Base-by-base conservation (phyloP, 2,888 invertebrate genomes). In the Orchestes rusci region DNA sequence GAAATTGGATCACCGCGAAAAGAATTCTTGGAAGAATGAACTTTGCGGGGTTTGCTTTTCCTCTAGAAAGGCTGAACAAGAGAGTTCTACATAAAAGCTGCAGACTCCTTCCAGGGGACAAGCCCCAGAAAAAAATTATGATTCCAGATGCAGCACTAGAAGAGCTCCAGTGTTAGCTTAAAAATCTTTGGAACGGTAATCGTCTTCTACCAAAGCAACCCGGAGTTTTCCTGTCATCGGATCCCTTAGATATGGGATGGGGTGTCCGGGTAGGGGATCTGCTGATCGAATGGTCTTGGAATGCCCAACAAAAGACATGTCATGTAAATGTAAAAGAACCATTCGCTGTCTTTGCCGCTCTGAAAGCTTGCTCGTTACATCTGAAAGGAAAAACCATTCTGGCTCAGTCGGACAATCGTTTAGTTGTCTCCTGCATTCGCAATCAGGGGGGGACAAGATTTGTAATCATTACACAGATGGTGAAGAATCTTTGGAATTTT, bases 271-370 rank as follows among this genome's bases (percentile, higher is more conserved):
- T 32, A 3, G 33, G 12, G 16, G 16, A 32, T 13, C 33, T 5
- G 33, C 8, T 53, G 2, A 40, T 36, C 16, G 23, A 43, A 18
- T 20, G 3, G 13, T 3, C 27, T 2, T 16, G 36, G 31, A 20
- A 20, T 1, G 10, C 18, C 3, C 4, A 17, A 4, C 52, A 53
- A 35, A 33, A 20, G 17, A n/a, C n/a, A n/a, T 53, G 54, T 52
- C 54, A 54, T 34, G 51, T 54, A 33, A 54, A 51, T 40, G 27
- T 16, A 36, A 53, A 53, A 28, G 53, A 53, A 29, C n/a, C 53
- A 13, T 45, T 35, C 33, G 50, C 51, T 8, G 46, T 53, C 7
- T 45, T 31, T n/a, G 40, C 30, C 7, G 12, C 45, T n/a, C 10
- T 54, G n/a, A 15, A 19, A 5, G 13, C 12, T 13, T 32, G 4